Conservation (phyloP, 2,797 vertebrate genomes). For the Aselliscus stoliczkanus region DNA sequence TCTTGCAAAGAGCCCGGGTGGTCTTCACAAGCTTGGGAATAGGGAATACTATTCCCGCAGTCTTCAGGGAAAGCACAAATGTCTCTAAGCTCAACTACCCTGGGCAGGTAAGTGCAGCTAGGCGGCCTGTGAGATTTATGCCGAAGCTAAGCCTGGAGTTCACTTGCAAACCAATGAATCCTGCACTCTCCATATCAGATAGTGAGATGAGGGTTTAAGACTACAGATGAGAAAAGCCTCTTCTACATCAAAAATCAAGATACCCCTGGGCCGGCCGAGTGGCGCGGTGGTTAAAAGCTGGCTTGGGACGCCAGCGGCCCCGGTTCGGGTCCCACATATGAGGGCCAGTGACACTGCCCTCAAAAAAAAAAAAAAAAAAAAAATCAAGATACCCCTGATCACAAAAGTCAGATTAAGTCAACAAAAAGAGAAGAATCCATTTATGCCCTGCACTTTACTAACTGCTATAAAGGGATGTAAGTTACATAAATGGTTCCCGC, state of each 20-base stretch:
- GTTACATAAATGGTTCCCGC: background rate
- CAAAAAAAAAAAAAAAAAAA: no score
- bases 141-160: background rate
- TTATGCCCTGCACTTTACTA: constrained; percentile 4
- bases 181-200: background rate
- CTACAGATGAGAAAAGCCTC: background rate
- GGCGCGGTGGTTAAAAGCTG: no score
- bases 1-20: constrained; percentile 3
- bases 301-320: no score
- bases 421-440: background rate
- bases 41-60: background rate
- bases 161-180: background rate
- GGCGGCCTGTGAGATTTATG: background rate
- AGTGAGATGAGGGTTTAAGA: background rate
- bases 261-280: no score
- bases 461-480: background rate
- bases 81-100: background rate
- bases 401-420: constrained; percentile 21
- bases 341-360: no score
- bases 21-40: constrained; percentile 33
- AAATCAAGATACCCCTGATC: background rate
- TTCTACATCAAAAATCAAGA: background rate
- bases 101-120: background rate
- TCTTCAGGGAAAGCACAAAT: constrained; percentile 28
- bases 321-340: no score